Base-by-base conservation (phyloP, 1,140 invertebrate species). In the Lepidurus couesii region DNA sequence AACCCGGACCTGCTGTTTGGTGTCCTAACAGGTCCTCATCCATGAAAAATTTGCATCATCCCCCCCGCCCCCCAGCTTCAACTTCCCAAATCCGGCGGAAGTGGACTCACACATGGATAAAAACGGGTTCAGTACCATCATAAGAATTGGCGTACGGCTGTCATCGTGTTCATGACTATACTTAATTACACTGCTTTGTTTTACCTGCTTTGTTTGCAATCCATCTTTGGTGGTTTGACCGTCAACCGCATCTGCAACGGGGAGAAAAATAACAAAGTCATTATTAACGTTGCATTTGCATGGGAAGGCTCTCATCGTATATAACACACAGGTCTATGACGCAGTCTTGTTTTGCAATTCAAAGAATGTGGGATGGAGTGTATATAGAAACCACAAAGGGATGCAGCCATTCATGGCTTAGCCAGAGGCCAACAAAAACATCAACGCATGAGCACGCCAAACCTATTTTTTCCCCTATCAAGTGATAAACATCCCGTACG, bases 381-480 rank as follows among this genome's bases (percentile, higher is more conserved):
- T 16, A 0, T 16, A 6, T 47, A 11, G 45, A 4, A 10, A 65
- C 53, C 16, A 65, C 4, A 65, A 65, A n/a, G 16, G 53, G 53
- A 21, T 21, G 53, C 53, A 13, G 53, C 21, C 53, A 65, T 65
- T 65, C 53, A 65, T 16, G 8, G 21, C 16, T 65, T 65, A n/a
- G 16, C 45, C 53, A 21, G 7, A 65, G n/a, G 53, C 53, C 53
- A 65, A 65, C 16, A 65, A 4, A 21, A 21, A 13, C 53, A 65
- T 65, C 53, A 65, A 65, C 53, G 53, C 53, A 65, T 65, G 53
- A 65, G 53, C 53, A 65, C 53, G 53, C 6, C 8, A 65, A 65
- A 65, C 53, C 4, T 34, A 34, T 34, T 34, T 34, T 34, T 34
- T 34, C 34, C 34, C 34, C 34, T 34, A 34, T 34, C 34, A 34